Base-by-base conservation (phyloP, 2,888 invertebrate genomes). In the Lypha dubia region DNA sequence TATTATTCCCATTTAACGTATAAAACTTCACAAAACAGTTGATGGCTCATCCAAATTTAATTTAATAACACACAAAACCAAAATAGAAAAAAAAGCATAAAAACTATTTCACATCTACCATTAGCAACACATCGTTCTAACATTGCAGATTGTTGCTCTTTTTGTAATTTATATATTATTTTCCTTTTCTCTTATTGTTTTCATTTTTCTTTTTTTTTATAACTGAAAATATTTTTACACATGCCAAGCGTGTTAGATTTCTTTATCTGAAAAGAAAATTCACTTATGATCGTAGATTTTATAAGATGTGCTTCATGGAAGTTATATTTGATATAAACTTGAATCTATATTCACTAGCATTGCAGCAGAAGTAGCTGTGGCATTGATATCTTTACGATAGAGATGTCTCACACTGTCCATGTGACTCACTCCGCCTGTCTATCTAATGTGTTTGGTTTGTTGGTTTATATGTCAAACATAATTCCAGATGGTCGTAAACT, bases 401-500 rank as follows among this genome's bases (percentile, higher is more conserved):
- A 73, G 62, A 74, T 70, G 74, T 77, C 65, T 76, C 44, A 62
- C 32, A 74, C 22, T 70, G 74, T 71, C 79, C 71, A 73, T 68
- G 41, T 38, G 56, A 11, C 65, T 77, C 76, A 32, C 68, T 70
- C 83, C 35, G 79, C 56, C 74, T 74, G 79, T 83, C 84, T 63
- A 84, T 79, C 81, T 81, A 70, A 70, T 63, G 74, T 79, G 74
- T 79, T 81, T 81, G 77, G 84, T 84, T 81, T 84, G 81, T 77
- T 84, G 84, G 77, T 81, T 84, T 84, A 60, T 74, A 77, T 84
- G 84, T 84, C 84, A 84, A 79, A 79, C 74, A 79, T 81, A 79
- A 77, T 81, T 79, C 81, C 74, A 81, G 62, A 68, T 81, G 77
- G 77, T 84, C 77, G 84, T 81, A 84, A 84, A 81, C 84, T 81